phyloP scores from a whole-genome alignment of 2,113 vertebrate species.

The Dermatemys mawii region DNA sequence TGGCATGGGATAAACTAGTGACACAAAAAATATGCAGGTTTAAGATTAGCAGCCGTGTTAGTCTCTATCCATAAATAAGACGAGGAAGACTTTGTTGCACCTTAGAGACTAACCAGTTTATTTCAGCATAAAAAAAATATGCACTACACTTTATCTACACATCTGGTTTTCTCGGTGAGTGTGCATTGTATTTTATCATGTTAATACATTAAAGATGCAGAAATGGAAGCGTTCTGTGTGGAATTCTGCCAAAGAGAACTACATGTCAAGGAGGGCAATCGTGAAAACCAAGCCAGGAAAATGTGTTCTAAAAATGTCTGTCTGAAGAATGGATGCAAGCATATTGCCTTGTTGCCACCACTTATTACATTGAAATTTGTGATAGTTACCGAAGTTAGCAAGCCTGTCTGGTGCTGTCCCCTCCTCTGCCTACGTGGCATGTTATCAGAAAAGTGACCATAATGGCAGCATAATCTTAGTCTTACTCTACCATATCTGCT shows the following conservation, averaged over 20 bases:
- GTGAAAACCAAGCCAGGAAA: not conserved
- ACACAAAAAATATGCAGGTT: too few relatives aligned
- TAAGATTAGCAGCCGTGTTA: too few relatives aligned
- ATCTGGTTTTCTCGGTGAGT: not conserved
- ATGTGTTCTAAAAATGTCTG: not conserved
- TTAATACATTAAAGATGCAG: not conserved
- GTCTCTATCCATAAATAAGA: too few relatives aligned
- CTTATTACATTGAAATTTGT: not conserved
- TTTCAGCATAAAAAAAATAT: too few relatives aligned
- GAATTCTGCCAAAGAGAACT: not conserved
- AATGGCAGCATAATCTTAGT: not conserved
- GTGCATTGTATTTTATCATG: not conserved
- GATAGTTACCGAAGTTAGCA: not conserved
- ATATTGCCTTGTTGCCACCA: not conserved
- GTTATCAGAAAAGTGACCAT: not conserved
- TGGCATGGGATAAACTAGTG: not conserved
- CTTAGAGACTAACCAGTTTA: too few relatives aligned
- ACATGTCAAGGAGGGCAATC: not conserved
- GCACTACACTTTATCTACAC: fast-evolving
- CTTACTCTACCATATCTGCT: not conserved
- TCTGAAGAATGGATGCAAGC: not conserved
- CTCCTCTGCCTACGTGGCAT: not conserved
- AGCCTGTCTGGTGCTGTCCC: not conserved
- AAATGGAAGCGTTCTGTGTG: not conserved
- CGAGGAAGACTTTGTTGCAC: too few relatives aligned